phyloP scores from a whole-genome alignment of 2,113 vertebrate species.

The Shinisaurus crocodilurus region DNA sequence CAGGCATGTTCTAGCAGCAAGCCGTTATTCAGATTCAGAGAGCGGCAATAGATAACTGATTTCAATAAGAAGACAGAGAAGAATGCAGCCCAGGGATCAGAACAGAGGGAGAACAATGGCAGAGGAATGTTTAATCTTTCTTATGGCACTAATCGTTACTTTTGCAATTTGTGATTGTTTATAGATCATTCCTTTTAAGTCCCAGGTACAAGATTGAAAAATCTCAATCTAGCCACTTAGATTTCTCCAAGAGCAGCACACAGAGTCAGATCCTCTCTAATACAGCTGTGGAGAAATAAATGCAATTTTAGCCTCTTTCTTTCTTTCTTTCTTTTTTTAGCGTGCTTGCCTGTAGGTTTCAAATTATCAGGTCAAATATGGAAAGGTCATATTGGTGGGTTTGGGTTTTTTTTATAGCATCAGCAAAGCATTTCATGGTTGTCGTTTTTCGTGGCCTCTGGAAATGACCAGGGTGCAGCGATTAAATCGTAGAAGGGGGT shows the following conservation, averaged over 20 bases:
- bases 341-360: constrained; percentile 49
- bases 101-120: constrained; percentile 84
- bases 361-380: constrained; percentile 63
- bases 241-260: constrained; percentile 71
- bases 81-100: constrained; percentile 78
- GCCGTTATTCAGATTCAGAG: constrained; percentile 88
- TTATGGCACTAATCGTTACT: constrained; percentile 88
- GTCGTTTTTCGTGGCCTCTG: constrained; percentile 49
- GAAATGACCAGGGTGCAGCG: constrained; percentile 45
- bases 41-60: constrained; percentile 90
- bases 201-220: constrained; percentile 83
- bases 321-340: constrained; percentile 63
- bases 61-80: constrained; percentile 90
- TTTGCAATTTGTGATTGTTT: constrained; percentile 90
- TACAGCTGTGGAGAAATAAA: constrained; percentile 70
- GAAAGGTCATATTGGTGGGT: constrained; percentile 58
- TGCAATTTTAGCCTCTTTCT: constrained; percentile 65
- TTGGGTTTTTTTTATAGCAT: constrained; percentile 38
- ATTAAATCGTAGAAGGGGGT: constrained; percentile 59
- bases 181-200: constrained; percentile 88
- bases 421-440: constrained; percentile 28
- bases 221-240: constrained; percentile 80
- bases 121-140: constrained; percentile 88
- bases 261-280: constrained; percentile 67
- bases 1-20: constrained; percentile 86